Base-by-base conservation (phyloP, 2,888 invertebrate species). In the Drosophila recens region DNA sequence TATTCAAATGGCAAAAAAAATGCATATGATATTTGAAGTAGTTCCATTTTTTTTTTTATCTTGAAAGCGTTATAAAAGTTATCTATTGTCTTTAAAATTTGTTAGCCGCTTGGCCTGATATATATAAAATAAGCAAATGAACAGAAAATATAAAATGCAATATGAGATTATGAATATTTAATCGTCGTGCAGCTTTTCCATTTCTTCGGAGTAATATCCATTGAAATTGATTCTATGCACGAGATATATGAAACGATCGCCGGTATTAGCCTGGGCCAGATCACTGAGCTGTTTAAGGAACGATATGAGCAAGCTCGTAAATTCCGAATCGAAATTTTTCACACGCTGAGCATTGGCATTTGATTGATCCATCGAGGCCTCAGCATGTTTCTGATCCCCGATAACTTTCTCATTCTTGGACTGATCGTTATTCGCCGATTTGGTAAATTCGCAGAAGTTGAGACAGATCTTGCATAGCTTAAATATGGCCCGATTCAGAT, bases 401-500 rank as follows among this genome's bases (percentile, higher is more conserved):
- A 82, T 75, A 67, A 91, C 91, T 74, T 76, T 66, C 69, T 92
- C 91, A 71, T 90, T 91, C 75, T 92, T 91, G 75, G 90, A 91
- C 77, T 82, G 82, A 80, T 92, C 30, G 8, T 30, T 30, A 30
- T 30, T 30, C 30, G 30, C 30, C 8, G 30, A 30, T 30, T 30
- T 30, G 8, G 30, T 8, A 89, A 98, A 98, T 89, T 96, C 95
- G 91, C 98, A 97, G 93, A 98, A 98, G 82, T 96, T 96, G 33
- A 97, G 95, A 92, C 98, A 98, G 82, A 97, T 96, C 71, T 95
- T 95, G 91, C 98, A 95, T n/a, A 99, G 94, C 80, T 96, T 96
- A 40, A 96, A 97, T 86, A 99, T 96, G 1, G 96, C 96, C 69
- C 95, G 95, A 79, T 91, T 91, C 59, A 99, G 94, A 27, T 98